Evolutionary conservation across 2,797 vertebrate species (phyloP).

Genomic region (Selene dorsalis): DNA sequence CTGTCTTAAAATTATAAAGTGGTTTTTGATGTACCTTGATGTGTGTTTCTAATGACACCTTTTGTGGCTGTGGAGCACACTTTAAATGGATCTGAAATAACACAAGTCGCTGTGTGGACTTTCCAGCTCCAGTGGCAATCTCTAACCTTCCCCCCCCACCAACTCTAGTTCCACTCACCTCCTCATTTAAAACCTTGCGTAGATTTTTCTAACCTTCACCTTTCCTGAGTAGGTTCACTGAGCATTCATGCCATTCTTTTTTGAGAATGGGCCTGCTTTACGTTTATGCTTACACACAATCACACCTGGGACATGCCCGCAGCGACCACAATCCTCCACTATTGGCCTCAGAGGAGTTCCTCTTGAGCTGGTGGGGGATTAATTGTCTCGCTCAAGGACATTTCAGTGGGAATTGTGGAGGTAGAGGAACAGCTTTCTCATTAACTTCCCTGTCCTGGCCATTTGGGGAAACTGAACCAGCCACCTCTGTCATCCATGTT

Average conservation of each 20-base stretch:
- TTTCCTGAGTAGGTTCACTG: conserved; percentile 47
- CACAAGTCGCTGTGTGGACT: not conserved
- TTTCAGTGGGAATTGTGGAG: conserved; percentile 52
- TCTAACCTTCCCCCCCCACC: conserved; percentile 34
- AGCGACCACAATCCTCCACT: conserved; percentile 38
- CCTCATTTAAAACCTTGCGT: conserved; percentile 64
- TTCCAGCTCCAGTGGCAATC: conserved; percentile 28
- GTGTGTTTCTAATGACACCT: conserved; percentile 27
- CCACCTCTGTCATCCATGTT: conserved; percentile 57
- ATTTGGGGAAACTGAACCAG: conserved; percentile 48
- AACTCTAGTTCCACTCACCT: conserved; percentile 45
- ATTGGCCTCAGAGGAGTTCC: conserved; percentile 55
- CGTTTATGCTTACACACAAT: conserved; percentile 60
- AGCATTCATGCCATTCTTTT: conserved; percentile 26
- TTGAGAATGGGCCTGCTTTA: conserved; percentile 31
- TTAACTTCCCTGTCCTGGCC: conserved; percentile 58
- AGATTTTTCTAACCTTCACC: conserved; percentile 65
- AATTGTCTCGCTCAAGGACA: conserved; percentile 70
- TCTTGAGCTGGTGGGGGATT: conserved; percentile 61
- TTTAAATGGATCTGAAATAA: conserved; percentile 13
- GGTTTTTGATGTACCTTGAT: conserved; percentile 8
- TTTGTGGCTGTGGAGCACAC: conserved; percentile 1
- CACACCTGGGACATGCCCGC: conserved; percentile 61
- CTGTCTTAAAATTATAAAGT: conserved; percentile 17
- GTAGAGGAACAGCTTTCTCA: conserved; percentile 47